Base-by-base conservation (phyloP, 2,888 invertebrate species). In the Chydorus sphaericus region DNA sequence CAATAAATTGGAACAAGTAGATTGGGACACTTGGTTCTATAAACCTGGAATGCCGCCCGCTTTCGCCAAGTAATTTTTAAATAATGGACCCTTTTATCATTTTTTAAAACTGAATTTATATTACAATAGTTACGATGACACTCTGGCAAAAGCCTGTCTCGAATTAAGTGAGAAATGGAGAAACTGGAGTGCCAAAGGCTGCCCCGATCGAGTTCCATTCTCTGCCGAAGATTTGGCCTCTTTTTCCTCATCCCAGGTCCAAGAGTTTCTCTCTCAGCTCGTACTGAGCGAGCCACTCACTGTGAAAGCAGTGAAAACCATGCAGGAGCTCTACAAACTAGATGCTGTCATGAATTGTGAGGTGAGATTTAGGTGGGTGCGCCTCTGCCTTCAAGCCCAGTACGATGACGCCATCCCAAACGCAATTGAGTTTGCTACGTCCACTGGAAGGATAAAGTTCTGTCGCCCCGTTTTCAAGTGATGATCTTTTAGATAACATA, bases 1-100 rank as follows among this genome's bases (percentile, higher is more conserved):
- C 65, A 66, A 67, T 52, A 63, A 68, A 31, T 68, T 89, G 23
- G 72, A 76, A 28, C 64, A 68, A 0, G 78, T 94, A 2, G 84
- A 93, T 66, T 94, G 93, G 91, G 73, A 87, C 39, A 66, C 77
- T 1, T 94, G 93, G 93, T 71, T 94, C 3, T 72, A 80, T 65
- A 74, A 74, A 31, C 79, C 83, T 49, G 96, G 94, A 55, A 88
- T 94, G 87, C 94, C 94, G 1, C 85, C 85, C 1, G 73, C 83
- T 18, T 85, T 86, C 65, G 91, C 91, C 6, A 71, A 79, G 78
- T 92, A 76, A 72, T 74, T 31, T 69, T 16, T 18, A 14, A n/a
- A n/a, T n/a, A n/a, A n/a, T n/a, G 3, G n/a, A n/a, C n/a, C 7
- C 14, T n/a, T n/a, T n/a, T n/a, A n/a, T n/a, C n/a, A 6, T 4